Conservation (phyloP, 2,113 vertebrate genomes). For the Oncorhynchus mykiss region DNA sequence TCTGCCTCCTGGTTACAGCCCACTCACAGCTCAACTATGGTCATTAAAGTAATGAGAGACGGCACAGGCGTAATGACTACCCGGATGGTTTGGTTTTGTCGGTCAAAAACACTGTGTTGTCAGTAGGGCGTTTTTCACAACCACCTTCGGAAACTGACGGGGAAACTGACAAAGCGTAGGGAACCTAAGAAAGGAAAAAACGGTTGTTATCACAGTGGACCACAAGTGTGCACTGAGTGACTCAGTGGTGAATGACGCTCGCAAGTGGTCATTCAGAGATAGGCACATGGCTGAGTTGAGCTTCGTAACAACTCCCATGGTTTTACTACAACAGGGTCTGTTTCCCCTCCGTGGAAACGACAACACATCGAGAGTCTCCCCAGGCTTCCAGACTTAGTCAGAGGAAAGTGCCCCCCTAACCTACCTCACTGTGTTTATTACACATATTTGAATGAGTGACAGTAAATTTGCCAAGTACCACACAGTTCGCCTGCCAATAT, state of each 20-base stretch:
- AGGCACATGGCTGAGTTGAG: too few relatives aligned
- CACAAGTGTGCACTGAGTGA: too few relatives aligned
- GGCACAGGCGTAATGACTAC: not conserved
- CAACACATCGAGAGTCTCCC: constrained; percentile 57
- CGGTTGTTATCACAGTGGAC: too few relatives aligned
- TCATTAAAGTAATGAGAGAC: not conserved
- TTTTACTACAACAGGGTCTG: not conserved
- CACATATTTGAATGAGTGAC: constrained; percentile 57
- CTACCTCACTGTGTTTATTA: constrained; percentile 53
- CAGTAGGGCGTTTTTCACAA: too few relatives aligned
- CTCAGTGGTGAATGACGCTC: too few relatives aligned
- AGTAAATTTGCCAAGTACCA: constrained; percentile 53
- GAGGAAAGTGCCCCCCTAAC: constrained; percentile 16
- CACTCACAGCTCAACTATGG: not conserved
- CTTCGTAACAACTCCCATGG: not conserved
- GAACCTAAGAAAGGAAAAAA: too few relatives aligned
- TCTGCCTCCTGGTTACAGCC: constrained; percentile 12
- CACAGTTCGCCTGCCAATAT: constrained; percentile 46
- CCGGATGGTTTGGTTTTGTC: too few relatives aligned
- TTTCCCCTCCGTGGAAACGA: constrained; percentile 36
- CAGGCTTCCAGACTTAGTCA: constrained; percentile 60
- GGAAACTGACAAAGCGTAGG: too few relatives aligned
- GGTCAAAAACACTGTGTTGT: too few relatives aligned
- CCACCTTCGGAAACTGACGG: too few relatives aligned
- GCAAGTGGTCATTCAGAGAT: too few relatives aligned